Evolutionary conservation across 1,140 invertebrate species (phyloP), one percentile per base, ranked within the genome.

Genomic region (Calosoma granatense): DNA sequence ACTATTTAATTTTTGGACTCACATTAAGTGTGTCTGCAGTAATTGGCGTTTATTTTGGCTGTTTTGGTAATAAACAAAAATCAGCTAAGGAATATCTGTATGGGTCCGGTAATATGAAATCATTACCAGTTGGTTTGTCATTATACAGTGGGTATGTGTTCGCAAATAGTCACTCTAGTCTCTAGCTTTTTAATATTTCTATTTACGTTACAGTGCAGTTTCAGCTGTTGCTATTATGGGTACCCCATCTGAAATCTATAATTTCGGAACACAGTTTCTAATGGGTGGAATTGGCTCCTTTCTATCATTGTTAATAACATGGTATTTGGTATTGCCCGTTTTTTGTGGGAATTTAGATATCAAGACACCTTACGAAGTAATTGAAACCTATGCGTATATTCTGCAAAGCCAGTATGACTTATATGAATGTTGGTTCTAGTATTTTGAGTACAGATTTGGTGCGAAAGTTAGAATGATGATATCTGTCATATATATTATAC

Each of bases 31-130:
- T 83, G 0, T 89, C 87, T 14, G 73, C 82, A 0, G 67, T 81
- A 0, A 88, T 91, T 56, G 89, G 89, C 0, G 70, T 90, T 1
- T 90, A 87, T 70, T 90, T 88, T 69, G 88, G 83, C 1, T 88
- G 82, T 65, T 85, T 82, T 64, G 81, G 82, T 11, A 77, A 75
- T 30, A 86, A 86, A 60, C 84, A 89, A 65, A 81, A 85, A 36
- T 84, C 81, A 0, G 81, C 82, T 0, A 73, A 81, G 0, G 87
- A 91, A 56, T 92, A 90, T 64, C 74, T 93, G 3, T 79, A 90
- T 75, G 89, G 85, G 6, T 86, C 86, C 1, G 83, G 86, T 61
- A 81, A 79, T 0, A 89, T 93, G 87, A 79, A 79, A 15, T 78
- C 85, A 57, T 79, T 88, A 59, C 86, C 87, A 0, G 83, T 89